phyloP scores from a whole-genome alignment of 2,888 invertebrate species.

The Chelonus formosanus region DNA sequence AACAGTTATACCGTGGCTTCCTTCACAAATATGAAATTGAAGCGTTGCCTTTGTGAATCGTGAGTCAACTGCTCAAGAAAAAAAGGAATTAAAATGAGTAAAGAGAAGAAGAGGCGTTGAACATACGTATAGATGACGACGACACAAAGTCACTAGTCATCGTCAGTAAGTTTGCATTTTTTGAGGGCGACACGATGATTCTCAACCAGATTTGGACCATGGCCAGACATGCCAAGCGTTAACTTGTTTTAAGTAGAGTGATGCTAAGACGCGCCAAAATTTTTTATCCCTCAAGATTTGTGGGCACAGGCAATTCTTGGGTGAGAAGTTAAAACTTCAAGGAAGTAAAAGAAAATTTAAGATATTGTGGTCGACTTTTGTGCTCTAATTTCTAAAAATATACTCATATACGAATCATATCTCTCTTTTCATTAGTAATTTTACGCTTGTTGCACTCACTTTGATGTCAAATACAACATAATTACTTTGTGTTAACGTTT shows the following conservation, averaged over 20 bases:
- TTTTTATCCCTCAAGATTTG: conserved; percentile 10
- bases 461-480: too few relatives aligned
- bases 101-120: conserved; percentile 26
- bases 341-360: too few relatives aligned
- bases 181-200: conserved; percentile 31
- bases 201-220: conserved; percentile 38
- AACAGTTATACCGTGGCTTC: too few relatives aligned
- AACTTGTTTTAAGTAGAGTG: conserved; percentile 37
- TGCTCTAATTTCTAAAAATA: too few relatives aligned
- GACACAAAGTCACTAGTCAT: conserved; percentile 43
- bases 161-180: conserved; percentile 35
- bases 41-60: conserved; percentile 3
- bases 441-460: too few relatives aligned
- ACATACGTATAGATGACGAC: conserved; percentile 20
- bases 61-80: neutral
- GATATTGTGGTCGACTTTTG: too few relatives aligned
- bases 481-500: too few relatives aligned
- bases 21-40: conserved; percentile 9
- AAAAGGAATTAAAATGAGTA: neutral
- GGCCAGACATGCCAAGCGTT: conserved; percentile 35
- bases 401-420: too few relatives aligned
- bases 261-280: conserved; percentile 15
- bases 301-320: neutral
- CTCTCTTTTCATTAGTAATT: too few relatives aligned
- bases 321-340: too few relatives aligned